Percentiles rank a stretch among this genome's conserved stretches.
Evolutionary conservation across 2,797 vertebrate species (phyloP).

Genomic region (Tokudaia tokunoshimensis): DNA sequence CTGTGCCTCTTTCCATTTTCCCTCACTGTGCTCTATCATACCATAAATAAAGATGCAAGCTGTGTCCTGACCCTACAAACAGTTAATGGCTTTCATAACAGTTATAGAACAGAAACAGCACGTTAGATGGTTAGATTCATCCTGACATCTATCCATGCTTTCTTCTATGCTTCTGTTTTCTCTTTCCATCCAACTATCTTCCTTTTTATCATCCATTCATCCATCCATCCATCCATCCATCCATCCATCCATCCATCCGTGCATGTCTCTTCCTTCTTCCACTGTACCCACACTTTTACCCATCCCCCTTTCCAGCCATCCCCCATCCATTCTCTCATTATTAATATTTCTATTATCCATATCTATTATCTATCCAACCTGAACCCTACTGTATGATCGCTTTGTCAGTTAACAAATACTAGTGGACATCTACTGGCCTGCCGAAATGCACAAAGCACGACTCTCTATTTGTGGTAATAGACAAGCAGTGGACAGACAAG

Average conservation of each 20-base stretch:
- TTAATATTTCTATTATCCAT: neutral
- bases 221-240: neutral
- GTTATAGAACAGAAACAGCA: neutral
- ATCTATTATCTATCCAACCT: neutral
- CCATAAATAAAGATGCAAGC: neutral
- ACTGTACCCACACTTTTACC: no score
- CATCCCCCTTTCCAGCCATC: neutral
- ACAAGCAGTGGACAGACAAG: neutral
- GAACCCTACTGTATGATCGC: neutral
- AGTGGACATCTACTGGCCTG: neutral
- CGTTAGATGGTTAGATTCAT: neutral
- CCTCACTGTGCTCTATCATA: neutral
- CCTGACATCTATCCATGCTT: neutral
- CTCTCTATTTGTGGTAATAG: neutral
- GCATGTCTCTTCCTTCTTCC: neutral
- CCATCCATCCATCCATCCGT: neutral
- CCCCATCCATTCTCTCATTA: neutral
- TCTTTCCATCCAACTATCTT: neutral
- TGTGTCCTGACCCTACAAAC: neutral
- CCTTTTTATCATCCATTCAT: neutral
- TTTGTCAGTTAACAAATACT: conserved; percentile 19
- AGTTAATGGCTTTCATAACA: neutral
- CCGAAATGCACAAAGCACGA: neutral
- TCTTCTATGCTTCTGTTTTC: neutral
- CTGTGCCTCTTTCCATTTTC: neutral